Evolutionary conservation across 1,140 invertebrate species (phyloP).

Genomic region (Eubasilissa regina): DNA sequence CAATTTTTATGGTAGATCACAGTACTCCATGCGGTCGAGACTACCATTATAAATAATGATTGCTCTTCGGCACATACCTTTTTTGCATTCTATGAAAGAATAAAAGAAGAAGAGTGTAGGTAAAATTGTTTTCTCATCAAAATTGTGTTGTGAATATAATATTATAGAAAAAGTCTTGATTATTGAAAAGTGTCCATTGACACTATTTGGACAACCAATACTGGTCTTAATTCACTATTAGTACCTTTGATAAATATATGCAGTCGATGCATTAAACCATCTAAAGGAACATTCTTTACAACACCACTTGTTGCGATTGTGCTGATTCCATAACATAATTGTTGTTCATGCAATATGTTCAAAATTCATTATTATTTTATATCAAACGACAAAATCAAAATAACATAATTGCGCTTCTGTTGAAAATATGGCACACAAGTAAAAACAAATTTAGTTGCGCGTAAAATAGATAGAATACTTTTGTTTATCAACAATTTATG

Average conservation of each 20-base stretch:
- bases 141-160: neutral
- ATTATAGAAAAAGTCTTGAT: neutral
- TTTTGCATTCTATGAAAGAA: conserved; percentile 20
- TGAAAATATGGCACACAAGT: neutral
- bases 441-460: conserved; percentile 15
- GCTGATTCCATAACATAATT: neutral
- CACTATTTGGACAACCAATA: neutral
- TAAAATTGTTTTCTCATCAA: conserved; percentile 10
- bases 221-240: neutral
- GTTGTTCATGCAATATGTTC: too few species aligned
- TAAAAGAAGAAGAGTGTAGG: neutral
- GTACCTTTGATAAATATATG: conserved; percentile 62
- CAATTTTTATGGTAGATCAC: conserved; percentile 57
- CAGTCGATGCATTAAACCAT: conserved; percentile 63
- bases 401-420: too few species aligned
- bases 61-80: conserved; percentile 1
- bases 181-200: conserved; percentile 1
- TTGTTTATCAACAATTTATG: conserved; percentile 3
- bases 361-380: too few species aligned
- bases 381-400: too few species aligned
- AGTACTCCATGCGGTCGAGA: conserved; percentile 53
- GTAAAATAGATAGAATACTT: conserved; percentile 10
- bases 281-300: conserved; percentile 65
- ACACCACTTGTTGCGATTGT: conserved; percentile 61
- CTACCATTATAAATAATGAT: conserved; percentile 42